Base-by-base conservation (phyloP, 2,888 invertebrate species). In the Acanthopleura granulata region DNA sequence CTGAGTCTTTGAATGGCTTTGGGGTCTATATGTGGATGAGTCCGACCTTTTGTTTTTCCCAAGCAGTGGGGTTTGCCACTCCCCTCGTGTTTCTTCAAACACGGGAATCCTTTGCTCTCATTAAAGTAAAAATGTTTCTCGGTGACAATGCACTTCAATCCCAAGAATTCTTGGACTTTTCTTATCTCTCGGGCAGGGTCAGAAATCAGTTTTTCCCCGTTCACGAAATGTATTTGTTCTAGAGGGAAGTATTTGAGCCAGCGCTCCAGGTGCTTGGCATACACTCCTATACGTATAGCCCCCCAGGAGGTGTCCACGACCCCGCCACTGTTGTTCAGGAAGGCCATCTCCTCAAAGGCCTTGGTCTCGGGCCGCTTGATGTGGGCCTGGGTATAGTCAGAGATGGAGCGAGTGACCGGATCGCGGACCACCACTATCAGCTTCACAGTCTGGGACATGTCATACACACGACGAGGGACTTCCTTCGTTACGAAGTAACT, bases 81-180 rank as follows among this genome's bases (percentile, higher is more conserved):
- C 30, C 86, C 83, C 50, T 85, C 86, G n/a, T 86, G 83, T 74
- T 87, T 87, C 75, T 87, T 86, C 15, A 97, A 92, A 86, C 97
- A 97, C 0, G 97, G 97, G 89, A 97, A 97, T 3, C 97, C 96
- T 90, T 97, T 97, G 9, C 95, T 94, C 1, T 95, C 94, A 91
- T 97, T 97, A 89, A 96, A 96, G 91, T 95, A 97, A 91, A 97
- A 97, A 91, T 97, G 95, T 86, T 95, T 95, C 83, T 95, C 95
- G 0, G 94, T 95, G 79, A 97, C 95, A 49, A 96, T 94, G 22
- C 93, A 93, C 86, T 95, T 95, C 27, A 98, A 91, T 0, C 95
- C 95, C 40, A 98, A 92, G 90, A 98, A 98, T 84, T 95, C 94
- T 93, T 97, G 93, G 0, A 97, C 96, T 80, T 94, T 92, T 18